Conservation (phyloP, 92 coral and sea anemone species). For the Chrysogorgia sp. region DNA sequence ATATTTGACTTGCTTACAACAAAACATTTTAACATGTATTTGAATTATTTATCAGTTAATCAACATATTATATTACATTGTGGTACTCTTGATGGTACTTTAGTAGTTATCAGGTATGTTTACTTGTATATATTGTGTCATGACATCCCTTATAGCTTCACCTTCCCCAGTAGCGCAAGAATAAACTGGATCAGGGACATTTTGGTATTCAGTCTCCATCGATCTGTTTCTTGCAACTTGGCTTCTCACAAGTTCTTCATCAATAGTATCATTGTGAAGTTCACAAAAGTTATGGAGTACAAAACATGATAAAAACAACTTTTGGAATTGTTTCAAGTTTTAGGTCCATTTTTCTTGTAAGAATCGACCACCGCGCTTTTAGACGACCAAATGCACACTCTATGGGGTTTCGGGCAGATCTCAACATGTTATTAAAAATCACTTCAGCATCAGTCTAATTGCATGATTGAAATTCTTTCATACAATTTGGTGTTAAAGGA, state of each 20-base stretch:
- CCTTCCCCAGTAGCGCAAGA: constrained; percentile 8
- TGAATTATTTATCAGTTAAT: constrained; percentile 4
- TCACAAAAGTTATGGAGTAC: neutral
- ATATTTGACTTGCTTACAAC: no score
- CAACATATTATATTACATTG: constrained; percentile 1
- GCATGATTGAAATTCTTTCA: no score
- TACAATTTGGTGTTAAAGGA: no score
- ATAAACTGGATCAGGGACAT: constrained; percentile 23
- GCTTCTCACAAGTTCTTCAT: constrained; percentile 1
- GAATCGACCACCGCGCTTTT: no score
- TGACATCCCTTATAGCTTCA: constrained; percentile 9
- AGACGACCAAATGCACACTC: no score
- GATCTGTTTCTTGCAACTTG: constrained; percentile 29
- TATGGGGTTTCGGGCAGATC: no score
- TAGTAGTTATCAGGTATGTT: constrained; percentile 16
- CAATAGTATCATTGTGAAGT: neutral
- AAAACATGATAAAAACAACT: neutral
- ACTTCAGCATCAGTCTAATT: no score
- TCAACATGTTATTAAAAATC: no score
- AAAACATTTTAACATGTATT: neutral
- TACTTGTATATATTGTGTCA: constrained; percentile 27
- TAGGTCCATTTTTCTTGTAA: no score
- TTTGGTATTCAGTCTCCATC: constrained; percentile 3
- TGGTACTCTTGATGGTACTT: constrained; percentile 4
- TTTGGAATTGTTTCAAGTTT: constrained; percentile 9